Base-by-base conservation (phyloP, 2,113 vertebrate species). In the Sigmodon hispidus region DNA sequence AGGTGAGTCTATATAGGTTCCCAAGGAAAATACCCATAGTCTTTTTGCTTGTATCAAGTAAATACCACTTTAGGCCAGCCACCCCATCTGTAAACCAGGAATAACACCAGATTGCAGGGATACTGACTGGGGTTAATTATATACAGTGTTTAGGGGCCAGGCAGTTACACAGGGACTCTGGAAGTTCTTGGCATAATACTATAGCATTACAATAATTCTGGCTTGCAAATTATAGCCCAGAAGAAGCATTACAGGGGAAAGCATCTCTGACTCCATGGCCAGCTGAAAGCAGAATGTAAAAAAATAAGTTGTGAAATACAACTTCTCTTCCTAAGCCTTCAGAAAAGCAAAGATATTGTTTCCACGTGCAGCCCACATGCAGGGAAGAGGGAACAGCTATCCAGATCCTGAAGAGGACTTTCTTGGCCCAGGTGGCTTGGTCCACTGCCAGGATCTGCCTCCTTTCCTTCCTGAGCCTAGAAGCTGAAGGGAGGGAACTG, bases 141-240 rank as follows among this genome's bases (percentile, higher is more conserved):
- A 97, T 34, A 95, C 69, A 94, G 40, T 21, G 50, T 93, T 94
- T 93, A 95, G 94, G 90, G 92, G 85, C 69, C 96, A 83, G 95
- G 88, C 94, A 95, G 87, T 96, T 93, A 96, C 90, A 93, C 85
- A 94, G 97, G 85, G 63, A 91, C 90, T 94, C 93, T 97, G 90
- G 75, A 96, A 92, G 93, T 89, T 95, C 95, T 94, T 94, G 94
- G 96, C 95, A 89, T 97, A 98, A 96, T 96, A 92, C 96, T 97
- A 96, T 96, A 97, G 95, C 69, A 97, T 97, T 97, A 97, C 69
- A 96, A 94, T 96, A 96, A 97, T 98, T 97, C 85, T 96, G 97
- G 95, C 96, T 96, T 96, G 89, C 88, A 97, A 97, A 98, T 98
- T 96, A 98, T 87, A 98, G 90, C 93, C 95, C 92, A 94, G 88